Evolutionary conservation across 1,140 invertebrate genomes (phyloP).

Genomic region (Penaeus indicus): DNA sequence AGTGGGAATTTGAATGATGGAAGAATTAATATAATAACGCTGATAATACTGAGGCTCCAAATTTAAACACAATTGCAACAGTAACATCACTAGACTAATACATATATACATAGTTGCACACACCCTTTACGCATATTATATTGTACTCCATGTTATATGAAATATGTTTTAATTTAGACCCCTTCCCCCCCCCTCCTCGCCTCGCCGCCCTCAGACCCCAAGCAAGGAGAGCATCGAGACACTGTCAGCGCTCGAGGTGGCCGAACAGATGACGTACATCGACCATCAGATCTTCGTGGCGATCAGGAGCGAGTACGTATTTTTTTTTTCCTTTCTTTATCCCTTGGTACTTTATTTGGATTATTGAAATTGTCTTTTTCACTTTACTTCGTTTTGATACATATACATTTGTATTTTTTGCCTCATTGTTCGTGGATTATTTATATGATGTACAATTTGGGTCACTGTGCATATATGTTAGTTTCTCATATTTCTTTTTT

Average conservation of each 20-base stretch:
- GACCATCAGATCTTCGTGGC: conserved; percentile 94
- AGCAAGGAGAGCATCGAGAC: conserved; percentile 89
- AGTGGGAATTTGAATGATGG: no score
- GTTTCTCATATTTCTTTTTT: background rate
- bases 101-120: no score
- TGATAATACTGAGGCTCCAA: no score
- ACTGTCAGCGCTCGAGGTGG: conserved; percentile 90
- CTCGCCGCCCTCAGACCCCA: conserved; percentile 75
- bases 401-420: no score
- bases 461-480: background rate
- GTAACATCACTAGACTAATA: no score
- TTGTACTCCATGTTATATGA: no score
- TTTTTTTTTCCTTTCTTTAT: background rate
- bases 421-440: no score
- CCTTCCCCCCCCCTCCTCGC: background rate
- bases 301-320: conserved; percentile 90
- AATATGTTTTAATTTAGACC: no score
- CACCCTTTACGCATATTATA: no score
- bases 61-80: no score
- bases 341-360: background rate
- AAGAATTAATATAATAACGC: no score
- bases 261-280: conserved; percentile 93
- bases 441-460: conserved; percentile 17
- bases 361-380: background rate
- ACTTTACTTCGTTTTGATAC: no score